phyloP scores from a whole-genome alignment of 2,113 vertebrate species.

The Delphinapterus leucas region DNA sequence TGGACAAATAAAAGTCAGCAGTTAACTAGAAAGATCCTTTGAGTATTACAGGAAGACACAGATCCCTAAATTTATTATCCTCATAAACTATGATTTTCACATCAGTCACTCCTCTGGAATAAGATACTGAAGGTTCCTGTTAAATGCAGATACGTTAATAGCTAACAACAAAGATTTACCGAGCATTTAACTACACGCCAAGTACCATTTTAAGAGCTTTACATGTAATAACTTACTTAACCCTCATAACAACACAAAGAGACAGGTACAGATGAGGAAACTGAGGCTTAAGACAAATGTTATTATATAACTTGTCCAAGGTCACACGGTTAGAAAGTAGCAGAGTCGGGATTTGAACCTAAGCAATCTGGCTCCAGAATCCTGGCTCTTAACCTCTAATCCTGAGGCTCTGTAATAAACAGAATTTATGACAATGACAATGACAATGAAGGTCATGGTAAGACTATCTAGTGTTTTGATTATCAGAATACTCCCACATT shows the following conservation, averaged over 20 bases:
- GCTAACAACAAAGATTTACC: slow-evolving; percentile 56
- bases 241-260: background rate
- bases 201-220: slow-evolving; percentile 48
- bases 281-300: slow-evolving; percentile 45
- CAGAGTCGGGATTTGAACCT: background rate
- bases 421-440: slow-evolving; percentile 12
- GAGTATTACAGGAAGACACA: slow-evolving; percentile 9
- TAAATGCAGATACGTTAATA: slow-evolving; percentile 40
- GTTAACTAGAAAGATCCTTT: slow-evolving; percentile 40
- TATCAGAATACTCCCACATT: background rate
- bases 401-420: background rate
- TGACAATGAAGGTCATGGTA: background rate
- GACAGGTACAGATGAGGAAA: slow-evolving; percentile 41
- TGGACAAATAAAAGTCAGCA: slow-evolving; percentile 42
- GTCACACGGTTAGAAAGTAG: slow-evolving; percentile 20
- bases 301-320: slow-evolving; percentile 29
- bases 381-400: slow-evolving; percentile 23
- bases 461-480: background rate
- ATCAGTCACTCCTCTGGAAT: slow-evolving; percentile 25
- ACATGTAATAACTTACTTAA: slow-evolving; percentile 50
- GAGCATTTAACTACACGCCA: background rate
- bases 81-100: slow-evolving; percentile 17
- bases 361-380: background rate
- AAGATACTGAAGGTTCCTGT: slow-evolving; percentile 38
- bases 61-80: slow-evolving; percentile 42